A percentile compares a stretch with the other conserved stretches of the same genome.
These are phyloP conservation scores for Diogma glabrata DNA, from an alignment of 2,888 invertebrate species.

Conservation along the genomic window DNA sequence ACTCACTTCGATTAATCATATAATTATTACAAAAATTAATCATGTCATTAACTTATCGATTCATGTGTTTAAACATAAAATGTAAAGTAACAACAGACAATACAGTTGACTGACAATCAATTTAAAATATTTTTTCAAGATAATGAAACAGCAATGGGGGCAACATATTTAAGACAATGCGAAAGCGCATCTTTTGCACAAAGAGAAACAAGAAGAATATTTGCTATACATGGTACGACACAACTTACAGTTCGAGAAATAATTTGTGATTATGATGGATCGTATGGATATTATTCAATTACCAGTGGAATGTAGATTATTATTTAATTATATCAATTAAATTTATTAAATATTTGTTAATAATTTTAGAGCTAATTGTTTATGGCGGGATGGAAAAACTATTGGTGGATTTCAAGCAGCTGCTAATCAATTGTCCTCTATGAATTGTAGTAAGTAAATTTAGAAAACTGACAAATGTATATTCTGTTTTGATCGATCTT, in stretches of 20 bases:
- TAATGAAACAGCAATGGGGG: conserved; percentile 37
- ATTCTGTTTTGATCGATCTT: too few relatives aligned
- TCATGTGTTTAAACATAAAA: too few relatives aligned
- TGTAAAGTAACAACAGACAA: too few relatives aligned
- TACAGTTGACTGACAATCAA: too few relatives aligned
- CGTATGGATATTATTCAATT: conserved; percentile 45
- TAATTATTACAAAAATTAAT: too few relatives aligned
- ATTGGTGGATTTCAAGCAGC: conserved; percentile 42
- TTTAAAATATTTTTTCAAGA: conserved; percentile 36
- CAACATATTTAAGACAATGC: conserved; percentile 51
- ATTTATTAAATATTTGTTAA: background rate
- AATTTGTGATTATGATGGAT: conserved; percentile 54
- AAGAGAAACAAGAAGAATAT: conserved; percentile 39
- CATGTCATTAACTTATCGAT: too few relatives aligned
- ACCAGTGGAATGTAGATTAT: conserved; percentile 42
- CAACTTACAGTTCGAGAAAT: conserved; percentile 41
- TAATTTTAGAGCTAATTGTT: conserved; percentile 43
- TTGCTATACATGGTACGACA: conserved; percentile 47
- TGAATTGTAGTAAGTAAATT: conserved; percentile 47
- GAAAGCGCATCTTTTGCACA: conserved; percentile 50
- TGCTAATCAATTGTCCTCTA: conserved; percentile 25
- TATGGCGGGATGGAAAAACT: conserved; percentile 45
- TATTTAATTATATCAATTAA: background rate
- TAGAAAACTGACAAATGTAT: background rate
- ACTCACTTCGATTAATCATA: too few relatives aligned